Evolutionary conservation across 2,113 vertebrate genomes (phyloP).

Genomic region (Mesembrinibis cayennensis): DNA sequence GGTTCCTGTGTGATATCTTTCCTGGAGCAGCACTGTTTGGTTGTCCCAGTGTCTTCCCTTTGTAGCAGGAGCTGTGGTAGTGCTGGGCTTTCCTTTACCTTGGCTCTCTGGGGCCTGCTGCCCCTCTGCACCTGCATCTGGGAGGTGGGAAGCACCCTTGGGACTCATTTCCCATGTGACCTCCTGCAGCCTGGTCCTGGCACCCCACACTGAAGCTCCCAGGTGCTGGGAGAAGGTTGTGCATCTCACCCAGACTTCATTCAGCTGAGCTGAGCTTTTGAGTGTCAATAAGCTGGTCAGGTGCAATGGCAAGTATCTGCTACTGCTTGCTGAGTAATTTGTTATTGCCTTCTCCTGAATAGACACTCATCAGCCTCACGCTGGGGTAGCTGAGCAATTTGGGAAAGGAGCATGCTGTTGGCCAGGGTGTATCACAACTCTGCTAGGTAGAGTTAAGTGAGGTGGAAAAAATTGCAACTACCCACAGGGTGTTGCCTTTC

Average conservation of each 20-base stretch:
- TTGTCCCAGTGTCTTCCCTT: background rate
- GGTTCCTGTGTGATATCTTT: background rate
- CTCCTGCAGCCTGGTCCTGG: background rate
- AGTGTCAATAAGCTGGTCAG: background rate
- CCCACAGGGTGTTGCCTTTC: background rate
- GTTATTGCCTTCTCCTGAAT: background rate
- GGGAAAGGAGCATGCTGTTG: background rate
- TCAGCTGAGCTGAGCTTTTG: too few species aligned
- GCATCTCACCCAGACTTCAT: background rate
- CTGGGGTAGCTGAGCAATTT: background rate
- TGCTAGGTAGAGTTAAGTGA: background rate
- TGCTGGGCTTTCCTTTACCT: background rate
- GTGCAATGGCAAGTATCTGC: background rate
- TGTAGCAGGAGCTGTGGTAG: background rate
- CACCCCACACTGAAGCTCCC: accelerated
- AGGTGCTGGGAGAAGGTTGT: background rate
- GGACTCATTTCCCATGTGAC: accelerated
- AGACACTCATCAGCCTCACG: background rate
- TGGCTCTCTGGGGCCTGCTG: background rate
- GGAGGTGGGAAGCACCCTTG: background rate
- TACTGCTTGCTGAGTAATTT: background rate
- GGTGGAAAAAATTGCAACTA: background rate
- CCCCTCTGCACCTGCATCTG: background rate
- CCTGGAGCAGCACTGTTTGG: background rate
- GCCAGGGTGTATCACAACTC: background rate